phyloP scores from a whole-genome alignment of 1,140 invertebrate genomes.

The Drosophila subobscura region DNA sequence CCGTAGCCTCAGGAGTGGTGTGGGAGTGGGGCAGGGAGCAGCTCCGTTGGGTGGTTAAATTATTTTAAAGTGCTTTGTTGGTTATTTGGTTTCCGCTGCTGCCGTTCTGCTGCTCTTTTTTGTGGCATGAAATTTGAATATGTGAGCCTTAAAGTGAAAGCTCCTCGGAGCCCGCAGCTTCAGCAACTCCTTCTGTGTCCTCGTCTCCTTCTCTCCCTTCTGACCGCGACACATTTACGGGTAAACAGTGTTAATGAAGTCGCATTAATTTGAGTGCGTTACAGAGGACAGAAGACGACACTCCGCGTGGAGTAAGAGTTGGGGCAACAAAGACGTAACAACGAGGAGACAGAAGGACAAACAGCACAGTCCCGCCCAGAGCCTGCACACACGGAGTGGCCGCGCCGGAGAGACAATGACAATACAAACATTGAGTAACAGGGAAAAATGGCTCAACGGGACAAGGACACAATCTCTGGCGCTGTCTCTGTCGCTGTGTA shows the following conservation, averaged over 20 bases:
- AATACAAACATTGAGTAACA: conserved; percentile 65
- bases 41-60: conserved; percentile 38
- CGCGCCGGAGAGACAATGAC: conserved; percentile 53
- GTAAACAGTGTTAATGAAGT: conserved; percentile 81
- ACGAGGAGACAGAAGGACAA: conserved; percentile 34
- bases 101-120: conserved; percentile 27
- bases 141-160: conserved; percentile 59
- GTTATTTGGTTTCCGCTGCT: conserved; percentile 55
- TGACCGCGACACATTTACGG: conserved; percentile 60
- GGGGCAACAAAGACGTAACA: conserved; percentile 40
- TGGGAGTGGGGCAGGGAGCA: not conserved
- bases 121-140: conserved; percentile 41
- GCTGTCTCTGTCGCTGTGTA: too few species aligned
- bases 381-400: conserved; percentile 26
- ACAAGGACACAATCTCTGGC: conserved; percentile 7
- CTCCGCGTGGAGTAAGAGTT: conserved; percentile 6
- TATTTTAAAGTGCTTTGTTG: conserved; percentile 77
- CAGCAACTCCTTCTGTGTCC: too few species aligned
- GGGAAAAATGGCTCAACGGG: conserved; percentile 67
- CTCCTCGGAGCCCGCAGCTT: too few species aligned
- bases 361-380: conserved; percentile 21
- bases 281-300: conserved; percentile 40
- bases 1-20: conserved; percentile 10
- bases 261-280: conserved; percentile 80
- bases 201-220: conserved; percentile 14